Evolutionary conservation across 2,113 vertebrate species (phyloP).

Genomic region (Oryzias melastigma): DNA sequence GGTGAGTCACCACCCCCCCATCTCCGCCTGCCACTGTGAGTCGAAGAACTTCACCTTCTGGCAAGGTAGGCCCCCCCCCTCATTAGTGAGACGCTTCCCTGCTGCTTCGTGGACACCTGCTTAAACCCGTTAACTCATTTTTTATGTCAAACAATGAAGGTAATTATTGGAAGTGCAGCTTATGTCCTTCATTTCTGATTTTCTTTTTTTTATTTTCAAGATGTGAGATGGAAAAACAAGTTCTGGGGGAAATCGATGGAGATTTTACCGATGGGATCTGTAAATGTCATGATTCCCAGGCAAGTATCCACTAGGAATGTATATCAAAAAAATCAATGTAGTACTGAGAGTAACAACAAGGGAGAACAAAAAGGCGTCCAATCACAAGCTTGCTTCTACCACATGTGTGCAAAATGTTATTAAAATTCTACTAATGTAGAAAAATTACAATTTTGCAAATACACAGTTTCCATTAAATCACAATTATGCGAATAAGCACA

Average conservation of each 20-base stretch:
- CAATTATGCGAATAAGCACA: too few species aligned
- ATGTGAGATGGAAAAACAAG: conserved; percentile 99
- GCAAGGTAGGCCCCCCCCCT: conserved; percentile 85
- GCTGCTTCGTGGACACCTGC: conserved; percentile 1
- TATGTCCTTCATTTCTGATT: neutral
- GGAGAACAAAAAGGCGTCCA: too few species aligned
- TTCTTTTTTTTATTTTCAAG: conserved; percentile 68
- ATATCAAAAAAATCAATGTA: too few species aligned
- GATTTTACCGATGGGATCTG: conserved; percentile 92
- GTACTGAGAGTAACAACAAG: too few species aligned
- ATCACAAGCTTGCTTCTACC: too few species aligned
- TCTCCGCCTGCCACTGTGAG: conserved; percentile 99
- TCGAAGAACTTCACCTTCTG: conserved; percentile 99
- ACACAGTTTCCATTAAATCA: too few species aligned
- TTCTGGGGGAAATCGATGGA: conserved; percentile 99
- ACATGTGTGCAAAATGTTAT: too few species aligned
- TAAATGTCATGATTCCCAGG: conserved; percentile 93
- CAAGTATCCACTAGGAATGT: conserved; percentile 59
- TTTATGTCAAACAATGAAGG: too few species aligned
- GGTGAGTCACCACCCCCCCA: conserved; percentile 99
- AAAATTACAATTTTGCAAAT: too few species aligned
- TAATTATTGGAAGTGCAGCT: neutral
- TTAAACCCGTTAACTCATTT: too few species aligned
- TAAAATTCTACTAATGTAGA: too few species aligned
- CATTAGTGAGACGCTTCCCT: conserved; percentile 21